Evolutionary conservation across 2,113 vertebrate species (phyloP).

Genomic region (Struthio camelus): DNA sequence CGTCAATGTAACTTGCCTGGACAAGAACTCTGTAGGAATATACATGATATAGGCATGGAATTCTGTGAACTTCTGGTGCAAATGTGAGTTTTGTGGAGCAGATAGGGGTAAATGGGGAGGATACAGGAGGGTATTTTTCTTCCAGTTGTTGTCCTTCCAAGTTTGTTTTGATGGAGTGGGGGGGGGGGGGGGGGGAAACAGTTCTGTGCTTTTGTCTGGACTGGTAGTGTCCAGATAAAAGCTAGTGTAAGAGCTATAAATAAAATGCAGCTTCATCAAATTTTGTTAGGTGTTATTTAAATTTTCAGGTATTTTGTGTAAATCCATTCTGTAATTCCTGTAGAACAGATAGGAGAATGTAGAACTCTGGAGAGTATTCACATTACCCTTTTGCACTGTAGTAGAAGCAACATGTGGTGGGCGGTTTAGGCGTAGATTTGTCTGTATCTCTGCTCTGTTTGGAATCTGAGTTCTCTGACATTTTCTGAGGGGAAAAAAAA

Average conservation of each 20-base stretch:
- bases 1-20: fast-evolving
- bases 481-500: neutral
- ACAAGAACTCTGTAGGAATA: neutral
- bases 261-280: neutral
- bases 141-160: neutral
- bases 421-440: neutral
- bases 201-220: fast-evolving
- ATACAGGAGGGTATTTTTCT: neutral
- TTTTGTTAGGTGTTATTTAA: neutral
- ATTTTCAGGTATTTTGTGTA: neutral
- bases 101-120: neutral
- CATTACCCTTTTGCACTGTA: neutral
- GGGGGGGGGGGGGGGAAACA: neutral
- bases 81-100: neutral
- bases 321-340: neutral
- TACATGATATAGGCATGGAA: fast-evolving
- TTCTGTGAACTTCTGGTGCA: neutral
- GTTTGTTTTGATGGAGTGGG: neutral
- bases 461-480: neutral
- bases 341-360: neutral
- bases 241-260: neutral
- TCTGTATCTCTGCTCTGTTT: neutral
- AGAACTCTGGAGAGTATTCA: neutral
- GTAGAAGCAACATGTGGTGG: neutral
- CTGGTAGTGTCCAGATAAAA: neutral